Evolutionary conservation across 2,888 invertebrate species (phyloP).

Genomic region (Patella ulyssiponensis): DNA sequence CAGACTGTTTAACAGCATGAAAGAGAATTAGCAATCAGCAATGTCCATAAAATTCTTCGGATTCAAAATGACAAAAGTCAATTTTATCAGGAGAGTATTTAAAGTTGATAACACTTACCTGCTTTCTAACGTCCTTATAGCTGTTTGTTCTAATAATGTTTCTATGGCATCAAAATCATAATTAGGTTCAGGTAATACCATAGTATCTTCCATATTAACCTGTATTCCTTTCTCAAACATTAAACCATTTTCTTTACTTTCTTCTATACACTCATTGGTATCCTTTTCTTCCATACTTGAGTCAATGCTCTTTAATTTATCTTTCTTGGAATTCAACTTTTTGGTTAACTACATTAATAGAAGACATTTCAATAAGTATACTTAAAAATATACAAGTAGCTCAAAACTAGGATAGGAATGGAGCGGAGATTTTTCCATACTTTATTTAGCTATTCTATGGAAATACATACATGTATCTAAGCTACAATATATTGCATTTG

Average conservation of each 20-base stretch:
- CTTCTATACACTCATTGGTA: background rate
- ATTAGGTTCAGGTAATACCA: conserved; percentile 51
- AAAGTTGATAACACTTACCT: conserved; percentile 58
- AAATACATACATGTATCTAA: too few relatives aligned
- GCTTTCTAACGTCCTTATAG: conserved; percentile 68
- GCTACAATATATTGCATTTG: too few relatives aligned
- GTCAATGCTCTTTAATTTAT: conserved; percentile 33
- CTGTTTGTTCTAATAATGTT: conserved; percentile 68
- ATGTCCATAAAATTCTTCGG: too few relatives aligned
- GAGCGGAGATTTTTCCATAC: too few relatives aligned
- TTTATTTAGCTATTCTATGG: too few relatives aligned
- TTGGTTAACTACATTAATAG: conserved; percentile 47
- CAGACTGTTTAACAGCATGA: too few relatives aligned
- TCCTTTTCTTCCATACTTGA: conserved; percentile 13
- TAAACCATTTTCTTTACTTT: background rate
- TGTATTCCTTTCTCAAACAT: conserved; percentile 44
- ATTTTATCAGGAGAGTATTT: too few relatives aligned
- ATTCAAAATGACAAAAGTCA: too few relatives aligned
- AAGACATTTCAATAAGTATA: background rate
- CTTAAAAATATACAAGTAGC: background rate
- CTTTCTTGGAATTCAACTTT: conserved; percentile 42
- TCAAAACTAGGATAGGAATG: too few relatives aligned
- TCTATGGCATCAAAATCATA: conserved; percentile 66
- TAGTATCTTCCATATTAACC: conserved; percentile 42
- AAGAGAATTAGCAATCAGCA: too few relatives aligned